Evolutionary conservation across 2,888 invertebrate species (phyloP), one percentile per base, ranked within the genome.

Genomic region (Nomada lathburiana): DNA sequence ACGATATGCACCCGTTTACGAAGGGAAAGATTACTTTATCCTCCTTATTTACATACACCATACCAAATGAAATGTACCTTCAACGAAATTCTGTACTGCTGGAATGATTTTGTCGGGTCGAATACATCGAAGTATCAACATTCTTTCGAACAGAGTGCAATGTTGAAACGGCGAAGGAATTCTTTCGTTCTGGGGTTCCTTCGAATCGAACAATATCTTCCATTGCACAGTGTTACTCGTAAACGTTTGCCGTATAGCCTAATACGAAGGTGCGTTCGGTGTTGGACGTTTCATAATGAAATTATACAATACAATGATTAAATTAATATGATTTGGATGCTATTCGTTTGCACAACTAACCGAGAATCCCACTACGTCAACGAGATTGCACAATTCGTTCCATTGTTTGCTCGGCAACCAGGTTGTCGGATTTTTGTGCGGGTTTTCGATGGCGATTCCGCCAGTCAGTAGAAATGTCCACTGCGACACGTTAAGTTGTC

Each of bases 381-480:
- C 94, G 13, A 96, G 93, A 65, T 96, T 94, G 89, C 97, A 97
- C 18, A 97, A 93, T 93, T 97, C 97, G 93, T 97, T 96, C 98
- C 98, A 98, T 76, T 96, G 95, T 90, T 96, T 96, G 13, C 93
- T 77, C 0, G 96, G 96, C 69, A 98, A 93, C 98, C 98, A 98
- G 53, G 94, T 93, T 0, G 95, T 94, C 0, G 97, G 97, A 94
- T 97, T 97, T 73, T 94, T 92, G 86, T 96, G 92, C 0, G 96
- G 96, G 94, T 97, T 97, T 86, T 97, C 97, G 68, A 97, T 94
- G 18, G 97, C 97, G 60, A 97, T 96, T 57, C 98, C 98, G 44
- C 98, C 98, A 0, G 98, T 98, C 85, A 99, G 92, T 26, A 99
- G 94, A 94, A 98, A 98, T 95, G 97, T 95, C 96, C 98, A 98